These are phyloP conservation scores for Thunnus thynnus DNA, from an alignment of 2,113 vertebrate genomes.

Conservation along the genomic window DNA sequence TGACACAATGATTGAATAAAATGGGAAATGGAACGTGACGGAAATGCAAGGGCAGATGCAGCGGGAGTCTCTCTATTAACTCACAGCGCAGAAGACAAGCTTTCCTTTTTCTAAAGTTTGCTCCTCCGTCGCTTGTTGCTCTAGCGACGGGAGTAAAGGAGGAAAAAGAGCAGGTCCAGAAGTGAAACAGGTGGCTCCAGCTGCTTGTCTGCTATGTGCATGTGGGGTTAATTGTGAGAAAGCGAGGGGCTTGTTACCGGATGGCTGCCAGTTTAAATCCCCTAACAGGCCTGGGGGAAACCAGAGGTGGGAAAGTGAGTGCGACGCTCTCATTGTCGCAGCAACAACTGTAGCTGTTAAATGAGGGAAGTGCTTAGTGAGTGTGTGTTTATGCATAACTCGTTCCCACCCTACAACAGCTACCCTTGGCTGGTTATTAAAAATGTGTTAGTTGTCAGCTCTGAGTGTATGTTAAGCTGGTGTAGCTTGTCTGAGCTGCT, in stretches of 20 bases:
- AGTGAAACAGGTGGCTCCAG: constrained; percentile 24
- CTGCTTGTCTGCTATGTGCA: constrained; percentile 4
- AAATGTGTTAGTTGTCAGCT: constrained; percentile 18
- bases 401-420: not conserved
- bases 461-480: constrained; percentile 6
- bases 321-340: not conserved
- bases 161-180: not conserved
- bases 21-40: constrained; percentile 48
- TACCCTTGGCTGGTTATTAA: not conserved
- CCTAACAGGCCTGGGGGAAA: not conserved
- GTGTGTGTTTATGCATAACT: not conserved
- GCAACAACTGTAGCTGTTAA: not conserved
- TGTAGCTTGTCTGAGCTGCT: not conserved
- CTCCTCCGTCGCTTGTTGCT: not conserved
- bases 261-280: constrained; percentile 29
- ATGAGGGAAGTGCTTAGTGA: not conserved
- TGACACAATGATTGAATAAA: constrained; percentile 41
- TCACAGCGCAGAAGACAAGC: fast-evolving
- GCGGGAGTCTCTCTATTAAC: not conserved
- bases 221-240: constrained; percentile 34
- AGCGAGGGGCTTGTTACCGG: not conserved
- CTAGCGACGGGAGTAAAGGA: not conserved
- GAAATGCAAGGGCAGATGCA: constrained; percentile 22
- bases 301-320: not conserved
- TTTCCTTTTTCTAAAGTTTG: not conserved